Conservation (phyloP, 2,797 vertebrate species). For the Esox masquinongy region DNA sequence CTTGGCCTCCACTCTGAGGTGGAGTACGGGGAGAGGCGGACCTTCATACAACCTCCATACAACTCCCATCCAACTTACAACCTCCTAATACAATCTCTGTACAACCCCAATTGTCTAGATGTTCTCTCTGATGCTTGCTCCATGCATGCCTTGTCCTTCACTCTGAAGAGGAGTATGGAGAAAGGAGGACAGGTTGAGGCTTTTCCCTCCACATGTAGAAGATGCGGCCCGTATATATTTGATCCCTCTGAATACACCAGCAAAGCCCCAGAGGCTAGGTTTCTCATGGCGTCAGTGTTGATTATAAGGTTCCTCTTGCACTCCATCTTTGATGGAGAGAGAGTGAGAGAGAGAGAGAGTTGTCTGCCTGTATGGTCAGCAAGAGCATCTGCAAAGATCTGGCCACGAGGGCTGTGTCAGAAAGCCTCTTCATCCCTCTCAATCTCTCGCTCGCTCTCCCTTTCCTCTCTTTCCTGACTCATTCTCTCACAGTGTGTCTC, state of each 20-base stretch:
- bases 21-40: not conserved
- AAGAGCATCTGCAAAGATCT: not conserved
- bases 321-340: not conserved
- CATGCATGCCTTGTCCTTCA: not conserved
- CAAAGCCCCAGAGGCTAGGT: not conserved
- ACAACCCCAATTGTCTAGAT: too few relatives aligned
- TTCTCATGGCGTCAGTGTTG: not conserved
- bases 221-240: not conserved
- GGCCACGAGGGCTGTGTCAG: not conserved
- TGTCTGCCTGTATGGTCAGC: not conserved
- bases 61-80: not conserved
- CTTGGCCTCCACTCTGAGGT: not conserved
- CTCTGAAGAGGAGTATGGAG: not conserved
- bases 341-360: not conserved
- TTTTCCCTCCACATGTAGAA: not conserved
- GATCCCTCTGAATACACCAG: not conserved
- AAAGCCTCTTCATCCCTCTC: slow-evolving; percentile 8
- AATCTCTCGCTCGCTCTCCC: slow-evolving; percentile 21
- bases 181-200: not conserved
- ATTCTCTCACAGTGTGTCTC: slow-evolving; percentile 21
- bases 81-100: too few relatives aligned
- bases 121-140: too few relatives aligned
- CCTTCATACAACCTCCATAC: too few relatives aligned
- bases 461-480: slow-evolving; percentile 2
- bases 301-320: not conserved